Evolutionary conservation across 2,113 vertebrate genomes (phyloP).

Genomic region (Oncorhynchus clarkii): DNA sequence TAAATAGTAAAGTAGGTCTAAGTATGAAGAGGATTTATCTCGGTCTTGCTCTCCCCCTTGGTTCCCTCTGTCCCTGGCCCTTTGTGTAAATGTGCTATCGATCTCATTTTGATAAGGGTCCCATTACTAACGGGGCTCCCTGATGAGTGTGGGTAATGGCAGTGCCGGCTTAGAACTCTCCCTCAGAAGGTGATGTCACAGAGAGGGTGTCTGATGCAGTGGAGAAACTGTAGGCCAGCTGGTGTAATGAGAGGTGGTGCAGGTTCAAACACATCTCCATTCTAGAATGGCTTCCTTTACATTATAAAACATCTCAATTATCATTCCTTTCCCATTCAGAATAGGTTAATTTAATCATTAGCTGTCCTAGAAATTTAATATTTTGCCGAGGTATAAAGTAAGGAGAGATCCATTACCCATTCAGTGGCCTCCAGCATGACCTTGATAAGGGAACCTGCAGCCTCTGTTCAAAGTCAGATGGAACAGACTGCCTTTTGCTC

Average conservation of each 20-base stretch:
- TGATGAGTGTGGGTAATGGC: conserved; percentile 45
- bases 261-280: neutral
- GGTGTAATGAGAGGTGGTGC: neutral
- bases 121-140: conserved; percentile 55
- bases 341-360: neutral
- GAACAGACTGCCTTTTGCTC: conserved; percentile 25
- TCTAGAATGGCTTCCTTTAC: no score
- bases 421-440: neutral
- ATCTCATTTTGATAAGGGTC: conserved; percentile 62
- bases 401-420: neutral
- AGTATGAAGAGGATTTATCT: neutral
- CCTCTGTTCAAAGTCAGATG: conserved; percentile 35
- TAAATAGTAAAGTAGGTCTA: neutral
- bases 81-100: conserved; percentile 56
- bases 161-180: conserved; percentile 37
- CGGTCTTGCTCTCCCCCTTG: conserved; percentile 27
- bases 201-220: conserved; percentile 18
- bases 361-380: neutral
- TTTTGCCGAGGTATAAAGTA: neutral
- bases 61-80: neutral
- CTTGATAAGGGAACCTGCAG: conserved; percentile 18
- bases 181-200: conserved; percentile 31
- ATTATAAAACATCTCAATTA: neutral
- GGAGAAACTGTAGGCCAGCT: conserved; percentile 6
- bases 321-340: neutral